These are phyloP conservation scores for Cyprichromis sp. DNA, from an alignment of 2,113 vertebrate species.

Conservation along the genomic window DNA sequence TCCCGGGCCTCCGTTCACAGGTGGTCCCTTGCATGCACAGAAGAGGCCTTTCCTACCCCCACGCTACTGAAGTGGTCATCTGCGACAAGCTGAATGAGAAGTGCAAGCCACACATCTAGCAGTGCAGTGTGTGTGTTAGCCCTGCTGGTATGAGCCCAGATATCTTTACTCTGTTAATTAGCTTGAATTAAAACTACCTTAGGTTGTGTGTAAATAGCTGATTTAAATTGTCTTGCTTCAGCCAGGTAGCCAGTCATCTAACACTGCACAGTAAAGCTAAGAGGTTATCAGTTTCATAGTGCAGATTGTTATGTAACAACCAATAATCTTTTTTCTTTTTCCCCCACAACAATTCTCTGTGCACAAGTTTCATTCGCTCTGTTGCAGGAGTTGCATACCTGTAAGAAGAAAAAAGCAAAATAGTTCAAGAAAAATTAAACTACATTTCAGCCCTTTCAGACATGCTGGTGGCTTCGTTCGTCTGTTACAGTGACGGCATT, in stretches of 20 bases:
- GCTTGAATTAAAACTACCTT: slow-evolving; percentile 36
- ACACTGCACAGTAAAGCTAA: slow-evolving; percentile 14
- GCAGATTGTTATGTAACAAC: slow-evolving; percentile 24
- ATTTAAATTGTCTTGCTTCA: slow-evolving; percentile 24
- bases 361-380: background rate
- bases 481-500: background rate
- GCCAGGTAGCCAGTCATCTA: slow-evolving; percentile 4
- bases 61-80: slow-evolving; percentile 80
- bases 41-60: slow-evolving; percentile 92
- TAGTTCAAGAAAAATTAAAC: slow-evolving; percentile 7
- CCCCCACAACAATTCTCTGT: background rate
- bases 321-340: background rate
- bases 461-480: background rate
- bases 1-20: slow-evolving; percentile 74
- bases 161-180: slow-evolving; percentile 48
- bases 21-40: slow-evolving; percentile 79
- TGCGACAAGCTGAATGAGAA: slow-evolving; percentile 33
- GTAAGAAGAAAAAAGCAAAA: background rate
- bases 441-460: background rate
- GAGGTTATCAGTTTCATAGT: slow-evolving; percentile 20
- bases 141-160: slow-evolving; percentile 62
- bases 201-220: slow-evolving; percentile 55
- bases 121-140: slow-evolving; percentile 52
- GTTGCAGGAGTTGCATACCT: background rate
- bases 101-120: slow-evolving; percentile 28